Evolutionary conservation across 1,140 invertebrate species (phyloP).

Genomic region (Himalopsyche phryganea): DNA sequence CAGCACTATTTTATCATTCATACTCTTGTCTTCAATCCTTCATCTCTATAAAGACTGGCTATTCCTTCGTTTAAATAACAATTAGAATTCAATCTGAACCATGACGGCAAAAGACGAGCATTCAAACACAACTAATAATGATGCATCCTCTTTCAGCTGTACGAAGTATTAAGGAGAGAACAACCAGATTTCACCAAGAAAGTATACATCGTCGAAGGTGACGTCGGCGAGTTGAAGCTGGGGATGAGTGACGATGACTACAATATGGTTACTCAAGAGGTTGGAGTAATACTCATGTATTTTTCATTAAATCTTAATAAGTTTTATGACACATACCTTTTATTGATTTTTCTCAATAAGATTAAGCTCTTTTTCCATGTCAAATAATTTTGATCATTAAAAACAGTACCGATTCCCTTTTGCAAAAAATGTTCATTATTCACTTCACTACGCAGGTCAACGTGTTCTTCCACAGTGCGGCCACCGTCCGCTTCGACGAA

Average conservation of each 20-base stretch:
- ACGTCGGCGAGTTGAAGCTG: slow-evolving; percentile 60
- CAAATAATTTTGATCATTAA: no score
- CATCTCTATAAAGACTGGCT: no score
- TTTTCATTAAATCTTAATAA: neutral
- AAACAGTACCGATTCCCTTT: neutral
- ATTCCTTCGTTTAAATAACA: no score
- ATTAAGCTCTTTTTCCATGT: no score
- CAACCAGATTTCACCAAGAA: slow-evolving; percentile 61
- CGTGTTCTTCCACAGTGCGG: slow-evolving; percentile 63
- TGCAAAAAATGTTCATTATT: slow-evolving; percentile 7
- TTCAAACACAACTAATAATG: no score
- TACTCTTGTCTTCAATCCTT: no score
- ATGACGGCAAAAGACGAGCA: no score
- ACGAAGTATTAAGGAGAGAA: slow-evolving; percentile 58
- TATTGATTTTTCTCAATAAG: no score
- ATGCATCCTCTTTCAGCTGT: slow-evolving; percentile 52
- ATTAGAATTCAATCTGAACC: no score
- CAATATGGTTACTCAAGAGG: slow-evolving; percentile 64
- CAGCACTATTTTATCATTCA: no score
- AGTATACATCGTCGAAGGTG: slow-evolving; percentile 59
- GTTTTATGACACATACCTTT: neutral
- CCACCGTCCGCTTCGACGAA: slow-evolving; percentile 67
- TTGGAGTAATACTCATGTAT: slow-evolving; percentile 40
- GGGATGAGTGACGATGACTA: slow-evolving; percentile 68
- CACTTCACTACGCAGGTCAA: no score